Base-by-base conservation (phyloP, 2,113 vertebrate genomes). In the Apodemus sylvaticus region DNA sequence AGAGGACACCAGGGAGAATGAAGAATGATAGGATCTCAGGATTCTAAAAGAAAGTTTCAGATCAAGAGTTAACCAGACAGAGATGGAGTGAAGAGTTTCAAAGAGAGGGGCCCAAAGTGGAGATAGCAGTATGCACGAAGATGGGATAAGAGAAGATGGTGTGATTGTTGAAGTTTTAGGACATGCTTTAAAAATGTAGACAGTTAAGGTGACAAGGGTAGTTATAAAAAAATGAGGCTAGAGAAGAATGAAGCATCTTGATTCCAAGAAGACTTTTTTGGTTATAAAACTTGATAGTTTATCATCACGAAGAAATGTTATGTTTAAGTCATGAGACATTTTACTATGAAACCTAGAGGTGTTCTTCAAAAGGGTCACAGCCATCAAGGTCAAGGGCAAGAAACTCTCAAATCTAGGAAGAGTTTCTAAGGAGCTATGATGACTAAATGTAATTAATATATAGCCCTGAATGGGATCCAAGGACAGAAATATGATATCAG, bases 301-400 rank as follows among this genome's bases (percentile, higher is more conserved):
- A 90, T 79, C 74, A 79, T 51, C 39, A 66, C 79, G 24, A 83
- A 55, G 19, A 42, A 74, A 22, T 68, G 34, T 1, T 73, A 62
- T 16, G 78, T 86, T 42, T 12, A 64, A 78, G 0, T 39, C 29
- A 53, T 36, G 14, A 12, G 36, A 29, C 3, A 31, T 92, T 70
- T 66, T 66, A 29, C 42, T 12, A 83, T n/a, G 42, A 19, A 13
- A 24, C 10, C 36, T 71, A 55, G 26, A 36, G 87, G 1, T 55
- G 4, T 2, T 51, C 36, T 45, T 88, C 7, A 74, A 95, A 96
- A 79, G 24, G 36, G 7, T 73, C 66, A 73, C 24, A 53, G 5
- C 94, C 58, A 51, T 79, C 45, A 94, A 92, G 26, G 89, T 86
- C 60, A 82, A 86, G 78, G 36, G 36, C 60, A 71, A 20, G 78